Evolutionary conservation across 2,888 invertebrate genomes (phyloP).

Genomic region (Zhuqinia jingwanae): DNA sequence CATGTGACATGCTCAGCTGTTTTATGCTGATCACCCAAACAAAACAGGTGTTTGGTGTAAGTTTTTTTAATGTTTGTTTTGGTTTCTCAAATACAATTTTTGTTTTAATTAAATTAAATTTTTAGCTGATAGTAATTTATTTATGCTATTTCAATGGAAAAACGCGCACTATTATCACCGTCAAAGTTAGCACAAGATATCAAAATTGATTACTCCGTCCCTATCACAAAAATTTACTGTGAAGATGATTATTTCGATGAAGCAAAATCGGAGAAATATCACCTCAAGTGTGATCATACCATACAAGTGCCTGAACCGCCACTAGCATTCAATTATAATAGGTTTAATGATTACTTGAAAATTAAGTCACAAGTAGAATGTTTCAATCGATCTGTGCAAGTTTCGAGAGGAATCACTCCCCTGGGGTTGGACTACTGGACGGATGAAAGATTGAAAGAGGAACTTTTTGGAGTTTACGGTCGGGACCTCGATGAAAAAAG

Average conservation of each 20-base stretch:
- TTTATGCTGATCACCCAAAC: neutral
- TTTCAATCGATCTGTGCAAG: neutral
- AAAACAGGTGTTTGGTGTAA: too few relatives aligned
- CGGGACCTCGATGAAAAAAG: constrained; percentile 46
- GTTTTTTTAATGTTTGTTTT: too few relatives aligned
- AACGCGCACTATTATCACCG: too few relatives aligned
- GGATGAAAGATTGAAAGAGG: constrained; percentile 42
- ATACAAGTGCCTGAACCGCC: neutral
- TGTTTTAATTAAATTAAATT: too few relatives aligned
- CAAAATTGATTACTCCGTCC: neutral
- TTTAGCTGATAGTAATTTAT: too few relatives aligned
- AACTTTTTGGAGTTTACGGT: constrained; percentile 54
- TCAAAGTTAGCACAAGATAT: too few relatives aligned
- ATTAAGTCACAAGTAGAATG: constrained; percentile 31
- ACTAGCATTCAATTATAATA: constrained; percentile 10
- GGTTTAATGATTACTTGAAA: constrained; percentile 37
- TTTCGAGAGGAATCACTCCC: neutral
- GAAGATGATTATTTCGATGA: constrained; percentile 54
- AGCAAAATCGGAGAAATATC: neutral
- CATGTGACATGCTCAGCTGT: too few relatives aligned
- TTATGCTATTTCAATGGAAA: too few relatives aligned
- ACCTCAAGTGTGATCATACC: constrained; percentile 8
- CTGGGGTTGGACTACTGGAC: constrained; percentile 44
- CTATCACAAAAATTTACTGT: constrained; percentile 13
- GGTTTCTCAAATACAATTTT: too few relatives aligned